A percentile compares a stretch with the other conserved stretches of the same genome.
These are phyloP conservation scores for Ispidina picta DNA, from an alignment of 2,797 vertebrate species.

Conservation along the genomic window DNA sequence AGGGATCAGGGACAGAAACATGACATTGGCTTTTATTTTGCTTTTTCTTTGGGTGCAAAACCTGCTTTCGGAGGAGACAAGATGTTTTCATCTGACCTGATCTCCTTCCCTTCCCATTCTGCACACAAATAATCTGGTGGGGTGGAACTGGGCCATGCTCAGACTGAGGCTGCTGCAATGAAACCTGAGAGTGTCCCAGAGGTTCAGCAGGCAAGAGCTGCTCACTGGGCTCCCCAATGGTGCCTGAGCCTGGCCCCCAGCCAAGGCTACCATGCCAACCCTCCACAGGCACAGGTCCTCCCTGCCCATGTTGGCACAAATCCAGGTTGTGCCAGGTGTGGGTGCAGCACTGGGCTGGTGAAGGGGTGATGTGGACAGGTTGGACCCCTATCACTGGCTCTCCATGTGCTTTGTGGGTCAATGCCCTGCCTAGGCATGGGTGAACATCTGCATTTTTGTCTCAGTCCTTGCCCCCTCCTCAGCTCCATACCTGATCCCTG, in stretches of 20 bases:
- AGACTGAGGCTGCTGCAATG: neutral
- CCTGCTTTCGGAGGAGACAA: neutral
- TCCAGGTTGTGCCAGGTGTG: neutral
- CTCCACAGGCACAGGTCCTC: neutral
- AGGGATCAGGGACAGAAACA: neutral
- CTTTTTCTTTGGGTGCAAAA: neutral
- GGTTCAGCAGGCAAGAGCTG: neutral
- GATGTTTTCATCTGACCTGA: neutral
- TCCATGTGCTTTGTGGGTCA: accelerated
- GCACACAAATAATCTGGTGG: neutral
- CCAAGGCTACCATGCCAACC: constrained; percentile 61
- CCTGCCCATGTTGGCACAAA: accelerated
- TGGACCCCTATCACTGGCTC: neutral
- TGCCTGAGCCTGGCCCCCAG: neutral
- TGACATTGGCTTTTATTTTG: neutral
- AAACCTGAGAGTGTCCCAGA: neutral
- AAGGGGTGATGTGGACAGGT: accelerated
- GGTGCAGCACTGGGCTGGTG: neutral
- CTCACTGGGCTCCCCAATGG: neutral
- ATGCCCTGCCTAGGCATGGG: accelerated
- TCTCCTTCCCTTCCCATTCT: neutral
- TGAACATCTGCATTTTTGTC: neutral
- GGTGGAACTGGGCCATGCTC: constrained; percentile 14
- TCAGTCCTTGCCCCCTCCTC: neutral
- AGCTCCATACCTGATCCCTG: neutral